These are phyloP conservation scores for Ciconia nigra DNA, from an alignment of 2,797 vertebrate genomes.

Conservation along the genomic window DNA sequence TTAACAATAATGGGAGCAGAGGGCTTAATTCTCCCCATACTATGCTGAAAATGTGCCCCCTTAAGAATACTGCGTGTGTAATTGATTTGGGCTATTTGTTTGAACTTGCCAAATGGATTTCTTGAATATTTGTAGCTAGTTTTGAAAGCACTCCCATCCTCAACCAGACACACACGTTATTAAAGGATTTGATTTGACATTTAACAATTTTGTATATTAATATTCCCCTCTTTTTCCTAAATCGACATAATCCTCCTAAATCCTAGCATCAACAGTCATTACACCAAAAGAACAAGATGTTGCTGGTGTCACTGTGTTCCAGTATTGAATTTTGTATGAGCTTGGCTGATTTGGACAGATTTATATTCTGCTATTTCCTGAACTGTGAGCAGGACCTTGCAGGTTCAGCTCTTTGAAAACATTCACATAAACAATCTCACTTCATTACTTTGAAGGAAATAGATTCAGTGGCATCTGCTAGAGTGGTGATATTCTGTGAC, in stretches of 20 bases:
- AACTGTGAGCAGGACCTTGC: slow-evolving; percentile 60
- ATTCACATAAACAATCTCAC: slow-evolving; percentile 62
- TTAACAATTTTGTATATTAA: slow-evolving; percentile 80
- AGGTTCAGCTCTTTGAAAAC: slow-evolving; percentile 70
- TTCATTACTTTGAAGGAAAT: slow-evolving; percentile 63
- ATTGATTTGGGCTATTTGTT: slow-evolving; percentile 75
- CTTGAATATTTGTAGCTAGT: slow-evolving; percentile 72
- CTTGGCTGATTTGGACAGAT: slow-evolving; percentile 70
- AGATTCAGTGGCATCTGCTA: slow-evolving; percentile 37
- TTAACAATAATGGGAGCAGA: slow-evolving; percentile 46
- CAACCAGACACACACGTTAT: slow-evolving; percentile 74
- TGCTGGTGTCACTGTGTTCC: slow-evolving; percentile 55
- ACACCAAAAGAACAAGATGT: slow-evolving; percentile 72
- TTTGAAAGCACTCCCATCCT: slow-evolving; percentile 72
- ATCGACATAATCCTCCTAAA: slow-evolving; percentile 73
- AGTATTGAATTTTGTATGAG: slow-evolving; percentile 51
- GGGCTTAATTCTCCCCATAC: slow-evolving; percentile 37
- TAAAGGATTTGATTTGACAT: slow-evolving; percentile 78
- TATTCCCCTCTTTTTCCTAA: slow-evolving; percentile 74
- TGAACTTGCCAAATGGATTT: slow-evolving; percentile 76
- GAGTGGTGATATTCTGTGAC: not conserved
- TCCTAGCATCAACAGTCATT: slow-evolving; percentile 76
- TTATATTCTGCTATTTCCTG: slow-evolving; percentile 77
- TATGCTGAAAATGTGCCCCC: slow-evolving; percentile 59
- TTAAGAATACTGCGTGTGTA: slow-evolving; percentile 46